phyloP scores from a whole-genome alignment of 2,113 vertebrate species.

The Rutilus rutilus region DNA sequence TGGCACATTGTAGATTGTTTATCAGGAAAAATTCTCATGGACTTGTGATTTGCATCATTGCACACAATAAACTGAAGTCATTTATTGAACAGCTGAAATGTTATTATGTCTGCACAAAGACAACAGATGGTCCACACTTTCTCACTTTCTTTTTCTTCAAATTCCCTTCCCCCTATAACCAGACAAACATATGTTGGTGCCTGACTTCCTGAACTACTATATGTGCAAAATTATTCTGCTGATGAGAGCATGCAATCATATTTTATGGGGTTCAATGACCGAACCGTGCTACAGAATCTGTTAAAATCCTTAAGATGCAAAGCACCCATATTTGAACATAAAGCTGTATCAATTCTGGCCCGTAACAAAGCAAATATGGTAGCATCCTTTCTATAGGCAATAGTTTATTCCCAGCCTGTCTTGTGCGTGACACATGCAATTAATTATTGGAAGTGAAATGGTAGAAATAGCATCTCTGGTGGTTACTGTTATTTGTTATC shows the following conservation, averaged over 20 bases:
- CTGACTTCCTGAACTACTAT: neutral
- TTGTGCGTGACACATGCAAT: neutral
- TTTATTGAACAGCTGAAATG: conserved; percentile 31
- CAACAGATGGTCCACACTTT: conserved; percentile 44
- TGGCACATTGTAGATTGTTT: neutral
- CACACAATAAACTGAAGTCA: neutral
- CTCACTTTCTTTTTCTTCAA: conserved; percentile 2
- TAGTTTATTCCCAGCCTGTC: neutral
- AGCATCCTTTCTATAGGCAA: neutral
- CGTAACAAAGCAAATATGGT: neutral
- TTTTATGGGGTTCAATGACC: neutral
- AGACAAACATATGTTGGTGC: conserved; percentile 24
- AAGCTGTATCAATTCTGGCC: neutral
- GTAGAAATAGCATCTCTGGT: neutral
- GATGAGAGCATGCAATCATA: neutral
- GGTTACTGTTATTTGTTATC: conserved; percentile 7
- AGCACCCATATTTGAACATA: neutral
- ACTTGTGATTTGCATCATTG: neutral
- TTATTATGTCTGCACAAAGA: neutral
- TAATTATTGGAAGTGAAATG: neutral
- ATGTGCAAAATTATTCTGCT: conserved; percentile 20
- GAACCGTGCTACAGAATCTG: neutral
- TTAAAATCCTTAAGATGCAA: neutral
- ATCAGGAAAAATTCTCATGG: neutral
- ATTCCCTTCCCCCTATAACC: neutral